Evolutionary conservation across 2,888 invertebrate species (phyloP).

Genomic region (Spilarctia lutea): DNA sequence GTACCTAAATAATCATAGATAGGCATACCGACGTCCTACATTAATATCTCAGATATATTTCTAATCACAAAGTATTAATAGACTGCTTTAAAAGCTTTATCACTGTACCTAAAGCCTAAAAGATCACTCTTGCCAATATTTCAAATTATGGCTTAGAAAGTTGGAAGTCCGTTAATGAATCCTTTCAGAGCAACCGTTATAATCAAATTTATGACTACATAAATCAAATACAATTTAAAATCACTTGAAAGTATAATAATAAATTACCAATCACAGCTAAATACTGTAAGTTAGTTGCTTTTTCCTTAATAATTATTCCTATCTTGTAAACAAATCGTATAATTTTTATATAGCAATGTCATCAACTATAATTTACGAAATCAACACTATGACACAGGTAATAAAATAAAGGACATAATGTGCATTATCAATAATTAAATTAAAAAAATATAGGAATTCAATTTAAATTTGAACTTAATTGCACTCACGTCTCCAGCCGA

Average conservation of each 20-base stretch:
- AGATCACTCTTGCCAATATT: neutral
- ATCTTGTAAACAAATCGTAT: neutral
- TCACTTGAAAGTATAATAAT: conserved; percentile 7
- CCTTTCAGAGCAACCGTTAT: neutral
- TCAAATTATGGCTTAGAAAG: conserved; percentile 1
- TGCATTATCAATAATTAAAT: neutral
- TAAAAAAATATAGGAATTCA: neutral
- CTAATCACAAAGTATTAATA: conserved; percentile 42
- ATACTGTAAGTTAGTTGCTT: conserved; percentile 1
- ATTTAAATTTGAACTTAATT: neutral
- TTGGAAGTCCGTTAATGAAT: neutral
- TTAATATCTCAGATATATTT: conserved; percentile 50
- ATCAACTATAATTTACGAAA: neutral
- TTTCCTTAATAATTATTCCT: neutral
- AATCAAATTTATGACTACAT: neutral
- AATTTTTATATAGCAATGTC: neutral
- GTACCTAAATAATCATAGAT: neutral
- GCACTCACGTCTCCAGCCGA: conserved; percentile 9
- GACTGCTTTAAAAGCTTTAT: conserved; percentile 37
- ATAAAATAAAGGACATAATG: neutral
- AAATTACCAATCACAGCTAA: conserved; percentile 40
- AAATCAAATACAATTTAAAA: neutral
- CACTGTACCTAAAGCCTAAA: conserved; percentile 7
- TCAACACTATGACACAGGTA: neutral
- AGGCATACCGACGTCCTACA: conserved; percentile 32